Evolutionary conservation across 1,140 invertebrate genomes (phyloP).

Genomic region (Onthophagus taurus): DNA sequence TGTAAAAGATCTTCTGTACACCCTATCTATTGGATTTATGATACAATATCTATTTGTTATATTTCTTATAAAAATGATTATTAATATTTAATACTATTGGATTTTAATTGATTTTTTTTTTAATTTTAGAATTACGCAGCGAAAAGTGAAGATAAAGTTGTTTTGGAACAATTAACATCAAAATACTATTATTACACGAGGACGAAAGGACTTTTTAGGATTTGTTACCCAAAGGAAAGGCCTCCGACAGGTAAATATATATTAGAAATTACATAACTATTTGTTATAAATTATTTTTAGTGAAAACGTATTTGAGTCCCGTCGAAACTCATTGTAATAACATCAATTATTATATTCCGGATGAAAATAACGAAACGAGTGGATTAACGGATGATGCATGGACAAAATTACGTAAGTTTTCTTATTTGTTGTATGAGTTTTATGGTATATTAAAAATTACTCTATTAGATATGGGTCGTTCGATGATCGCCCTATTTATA

Average conservation of each 20-base stretch:
- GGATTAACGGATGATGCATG: constrained; percentile 73
- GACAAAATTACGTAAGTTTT: constrained; percentile 72
- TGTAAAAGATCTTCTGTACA: too few species aligned
- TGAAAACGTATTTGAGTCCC: constrained; percentile 81
- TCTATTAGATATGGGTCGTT: constrained; percentile 77
- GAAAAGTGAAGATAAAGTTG: constrained; percentile 57
- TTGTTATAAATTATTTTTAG: constrained; percentile 52
- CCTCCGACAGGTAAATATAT: constrained; percentile 66
- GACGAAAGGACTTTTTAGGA: constrained; percentile 80
- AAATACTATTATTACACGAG: constrained; percentile 81
- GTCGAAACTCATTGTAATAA: constrained; percentile 92
- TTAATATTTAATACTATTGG: too few species aligned
- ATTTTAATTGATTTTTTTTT: constrained; percentile 21
- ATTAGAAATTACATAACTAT: constrained; percentile 2
- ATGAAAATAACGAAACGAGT: constrained; percentile 72
- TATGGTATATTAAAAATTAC: too few species aligned
- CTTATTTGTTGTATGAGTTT: too few species aligned
- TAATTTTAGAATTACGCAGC: constrained; percentile 60
- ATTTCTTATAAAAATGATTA: too few species aligned
- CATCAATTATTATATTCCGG: constrained; percentile 86
- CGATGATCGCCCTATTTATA: constrained; percentile 85
- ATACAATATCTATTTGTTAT: too few species aligned
- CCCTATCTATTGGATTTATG: too few species aligned
- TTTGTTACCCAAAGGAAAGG: constrained; percentile 82
- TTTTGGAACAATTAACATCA: constrained; percentile 67